Evolutionary conservation across 2,797 vertebrate species (phyloP), one percentile per base, ranked within the genome.

Genomic region (Hemibagrus guttatus): DNA sequence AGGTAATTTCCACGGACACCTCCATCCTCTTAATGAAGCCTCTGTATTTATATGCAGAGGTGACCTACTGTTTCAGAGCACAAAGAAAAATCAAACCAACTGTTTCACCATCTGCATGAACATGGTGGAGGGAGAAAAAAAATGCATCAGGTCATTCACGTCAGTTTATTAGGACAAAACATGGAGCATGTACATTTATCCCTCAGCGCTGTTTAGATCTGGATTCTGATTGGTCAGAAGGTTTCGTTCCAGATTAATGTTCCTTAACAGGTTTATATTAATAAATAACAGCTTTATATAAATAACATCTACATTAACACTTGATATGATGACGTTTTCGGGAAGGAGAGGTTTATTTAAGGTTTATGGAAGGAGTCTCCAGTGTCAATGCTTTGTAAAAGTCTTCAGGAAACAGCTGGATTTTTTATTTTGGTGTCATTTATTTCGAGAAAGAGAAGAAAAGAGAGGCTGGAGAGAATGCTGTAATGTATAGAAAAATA

Each of bases 1-100:
- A 71, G 66, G 66, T 71, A 39, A 83, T 83, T 83, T 83, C 52
- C 64, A 64, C 39, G 1, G 39, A 81, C 59, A 59, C 28, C 28
- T 58, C 39, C 76, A 28, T 81, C 58, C 79, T 46, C 23, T 81
- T 81, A 64, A 81, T 49, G 39, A 49, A 64, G 58, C 19, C 56
- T 8, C 5, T 61, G 76, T 79, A 14, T 79, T 79, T 58, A 6
- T 39, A 59, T 0, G 21, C 23, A 11, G 39, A 46, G 79, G 59
- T 81, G 58, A 81, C 58, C 79, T 64, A 46, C 79, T 46, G 58
- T 81, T 63, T 46, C 79, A 64, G 58, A 61, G 58, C 78, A 1
- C 35, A 26, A 59, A 63, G 9, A 58, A 49, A 49, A 63, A 63
- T 26, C 31, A 0, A 61, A n/a, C 26, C 17, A 46, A 46, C 26